phyloP scores from a whole-genome alignment of 1,140 invertebrate genomes.

The Chlorops oryzae region DNA sequence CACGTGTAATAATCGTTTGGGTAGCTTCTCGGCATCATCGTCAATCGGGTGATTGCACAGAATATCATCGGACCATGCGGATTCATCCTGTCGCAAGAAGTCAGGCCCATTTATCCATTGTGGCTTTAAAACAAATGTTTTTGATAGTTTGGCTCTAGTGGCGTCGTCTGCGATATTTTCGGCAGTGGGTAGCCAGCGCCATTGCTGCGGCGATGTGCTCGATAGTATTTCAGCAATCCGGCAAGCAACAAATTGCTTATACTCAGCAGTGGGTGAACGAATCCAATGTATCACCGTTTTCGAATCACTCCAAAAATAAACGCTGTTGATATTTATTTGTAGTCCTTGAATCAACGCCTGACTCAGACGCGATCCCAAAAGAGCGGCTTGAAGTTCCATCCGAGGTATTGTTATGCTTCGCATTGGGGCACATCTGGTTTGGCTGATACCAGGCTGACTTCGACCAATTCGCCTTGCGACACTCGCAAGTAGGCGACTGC shows the following conservation, averaged over 20 bases:
- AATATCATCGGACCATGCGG: too few relatives aligned
- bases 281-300: slow-evolving; percentile 36
- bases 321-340: slow-evolving; percentile 5
- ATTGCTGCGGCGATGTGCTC: slow-evolving; percentile 15
- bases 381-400: slow-evolving; percentile 28
- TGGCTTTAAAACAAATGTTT: not conserved
- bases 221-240: slow-evolving; percentile 41
- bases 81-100: slow-evolving; percentile 17
- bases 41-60: too few relatives aligned
- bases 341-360: not conserved
- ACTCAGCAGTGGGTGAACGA: slow-evolving; percentile 16
- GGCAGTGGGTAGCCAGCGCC: slow-evolving; percentile 24
- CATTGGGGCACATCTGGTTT: slow-evolving; percentile 22
- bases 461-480: not conserved
- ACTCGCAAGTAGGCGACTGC: slow-evolving; percentile 23
- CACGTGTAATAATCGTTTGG: too few relatives aligned
- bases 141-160: slow-evolving; percentile 9
- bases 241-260: slow-evolving; percentile 45
- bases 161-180: slow-evolving; percentile 30
- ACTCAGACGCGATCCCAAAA: slow-evolving; percentile 21
- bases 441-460: slow-evolving; percentile 16
- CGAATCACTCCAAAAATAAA: slow-evolving; percentile 37
- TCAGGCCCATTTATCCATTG: slow-evolving; percentile 20
- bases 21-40: too few relatives aligned
- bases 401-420: slow-evolving; percentile 25